Base-by-base conservation (phyloP, 2,888 invertebrate species). In the Sinopyrophorus schimmeli region DNA sequence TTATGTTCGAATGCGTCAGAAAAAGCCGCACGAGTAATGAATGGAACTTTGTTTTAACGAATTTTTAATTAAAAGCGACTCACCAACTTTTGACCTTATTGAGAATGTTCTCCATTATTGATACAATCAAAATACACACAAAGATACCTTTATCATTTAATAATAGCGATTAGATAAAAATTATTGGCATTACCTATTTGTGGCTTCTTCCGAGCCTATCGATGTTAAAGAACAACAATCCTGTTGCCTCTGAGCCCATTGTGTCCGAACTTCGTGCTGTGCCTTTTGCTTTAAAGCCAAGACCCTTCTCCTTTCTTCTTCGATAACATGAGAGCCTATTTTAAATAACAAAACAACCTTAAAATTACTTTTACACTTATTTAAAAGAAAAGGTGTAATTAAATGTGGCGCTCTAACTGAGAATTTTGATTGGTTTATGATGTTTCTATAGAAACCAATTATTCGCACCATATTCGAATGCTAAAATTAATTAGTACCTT, bases 261-360 rank as follows among this genome's bases (percentile, higher is more conserved):
- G 85, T 11, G 87, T 88, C 56, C 89, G 85, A 2, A 92, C 93
- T 73, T 94, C 93, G 68, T 92, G 87, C 65, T 93, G 92, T 0
- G 89, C 91, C 31, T 89, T 79, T 58, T 89, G 82, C 66, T 93
- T 92, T 42, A 94, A 73, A 64, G 92, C 92, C 50, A 86, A 82
- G 59, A 94, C 90, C 63, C 93, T 84, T 60, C 91, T 86, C 23
- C 92, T 79, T 72, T 94, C 93, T 68, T 93, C 89, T 68, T 93
- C 92, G 64, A 94, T 92, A 54, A 94, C 89, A 78, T 89, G 87
- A 61, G 89, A 89, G 52, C 93, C 93, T 93, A 67, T 9, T n/a
- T n/a, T 64, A 62, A 28, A 51, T 23, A 18, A 3, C n/a, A 10
- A 15, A 7, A 40, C 9, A 34, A 24, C 2, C 0, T 12, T 20